Evolutionary conservation across 2,888 invertebrate species (phyloP).

Genomic region (Zelleria hepariella): DNA sequence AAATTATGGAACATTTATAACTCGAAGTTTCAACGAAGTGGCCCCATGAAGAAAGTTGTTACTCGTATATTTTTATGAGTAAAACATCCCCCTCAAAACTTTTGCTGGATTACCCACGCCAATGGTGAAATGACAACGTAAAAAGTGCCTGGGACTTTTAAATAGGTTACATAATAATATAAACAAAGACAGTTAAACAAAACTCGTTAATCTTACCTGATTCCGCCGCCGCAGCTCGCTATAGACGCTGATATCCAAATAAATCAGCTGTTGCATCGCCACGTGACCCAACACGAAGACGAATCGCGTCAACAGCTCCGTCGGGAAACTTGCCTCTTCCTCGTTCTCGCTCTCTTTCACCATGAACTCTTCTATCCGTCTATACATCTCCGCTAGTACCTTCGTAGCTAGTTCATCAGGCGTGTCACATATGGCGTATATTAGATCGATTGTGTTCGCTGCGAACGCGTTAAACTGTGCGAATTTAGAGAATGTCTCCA

Average conservation of each 20-base stretch:
- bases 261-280: slow-evolving; percentile 83
- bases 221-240: slow-evolving; percentile 78
- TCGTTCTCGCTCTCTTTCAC: slow-evolving; percentile 39
- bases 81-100: no score
- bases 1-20: no score
- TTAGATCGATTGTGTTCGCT: slow-evolving; percentile 62
- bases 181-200: no score
- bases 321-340: slow-evolving; percentile 42
- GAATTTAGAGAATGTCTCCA: slow-evolving; percentile 59
- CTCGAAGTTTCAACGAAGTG: no score
- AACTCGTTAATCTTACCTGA: no score
- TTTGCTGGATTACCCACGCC: no score
- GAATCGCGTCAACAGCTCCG: slow-evolving; percentile 63
- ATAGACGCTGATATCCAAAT: slow-evolving; percentile 86
- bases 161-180: no score
- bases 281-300: slow-evolving; percentile 80
- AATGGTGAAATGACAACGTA: no score
- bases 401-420: slow-evolving; percentile 68
- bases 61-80: no score
- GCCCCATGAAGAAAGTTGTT: no score
- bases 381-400: slow-evolving; percentile 60
- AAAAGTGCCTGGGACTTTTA: no score
- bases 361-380: slow-evolving; percentile 49
- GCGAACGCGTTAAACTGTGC: slow-evolving; percentile 66
- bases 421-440: slow-evolving; percentile 71